Conservation (phyloP, 2,113 vertebrate genomes). For the Sigmodon hispidus region DNA sequence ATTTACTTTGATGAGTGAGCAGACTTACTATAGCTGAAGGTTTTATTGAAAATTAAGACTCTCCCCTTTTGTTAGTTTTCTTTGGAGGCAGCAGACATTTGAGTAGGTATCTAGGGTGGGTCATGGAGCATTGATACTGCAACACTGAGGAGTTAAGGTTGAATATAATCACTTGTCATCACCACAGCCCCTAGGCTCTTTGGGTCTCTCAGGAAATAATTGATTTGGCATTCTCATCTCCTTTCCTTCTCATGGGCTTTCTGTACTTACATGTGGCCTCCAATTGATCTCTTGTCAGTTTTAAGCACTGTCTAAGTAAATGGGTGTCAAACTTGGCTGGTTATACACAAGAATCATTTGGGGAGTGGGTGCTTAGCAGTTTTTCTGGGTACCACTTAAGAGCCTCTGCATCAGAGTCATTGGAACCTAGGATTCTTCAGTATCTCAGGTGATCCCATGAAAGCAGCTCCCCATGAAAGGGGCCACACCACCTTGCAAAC, state of each 20-base stretch:
- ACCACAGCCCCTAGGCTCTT: background rate
- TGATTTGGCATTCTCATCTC: background rate
- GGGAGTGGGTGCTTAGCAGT: background rate
- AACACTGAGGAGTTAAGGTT: background rate
- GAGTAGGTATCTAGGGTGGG: background rate
- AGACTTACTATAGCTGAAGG: background rate
- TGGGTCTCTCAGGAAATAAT: background rate
- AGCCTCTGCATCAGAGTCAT: background rate
- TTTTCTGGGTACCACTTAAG: background rate
- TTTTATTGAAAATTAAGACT: conserved; percentile 20
- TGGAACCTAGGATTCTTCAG: background rate
- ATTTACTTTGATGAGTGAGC: conserved; percentile 41
- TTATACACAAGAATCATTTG: background rate
- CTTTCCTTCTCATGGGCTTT: background rate
- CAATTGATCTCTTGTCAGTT: background rate
- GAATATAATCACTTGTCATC: background rate
- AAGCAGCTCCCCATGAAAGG: background rate
- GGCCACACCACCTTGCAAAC: background rate
- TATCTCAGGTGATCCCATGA: background rate
- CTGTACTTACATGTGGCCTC: background rate
- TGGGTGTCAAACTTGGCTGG: background rate
- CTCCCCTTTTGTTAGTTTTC: background rate
- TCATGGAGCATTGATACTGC: background rate
- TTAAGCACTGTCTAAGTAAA: background rate
- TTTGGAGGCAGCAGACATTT: background rate